Conservation (phyloP, 2,113 vertebrate species). For the Cichladusa arquata region DNA sequence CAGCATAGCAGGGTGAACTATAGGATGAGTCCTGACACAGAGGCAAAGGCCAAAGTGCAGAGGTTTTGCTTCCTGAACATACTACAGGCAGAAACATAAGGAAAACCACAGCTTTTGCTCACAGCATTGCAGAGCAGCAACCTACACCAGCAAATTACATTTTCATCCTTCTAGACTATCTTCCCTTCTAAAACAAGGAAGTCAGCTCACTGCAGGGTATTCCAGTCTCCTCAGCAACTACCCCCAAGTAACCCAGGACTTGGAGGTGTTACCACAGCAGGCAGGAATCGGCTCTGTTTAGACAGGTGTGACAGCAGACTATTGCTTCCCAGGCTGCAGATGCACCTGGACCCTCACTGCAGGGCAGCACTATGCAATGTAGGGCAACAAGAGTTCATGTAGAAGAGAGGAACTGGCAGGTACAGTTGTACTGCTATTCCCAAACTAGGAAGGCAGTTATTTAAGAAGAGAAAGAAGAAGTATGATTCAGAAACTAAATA, state of each 20-base stretch:
- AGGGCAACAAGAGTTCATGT: not conserved
- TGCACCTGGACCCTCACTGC: not conserved
- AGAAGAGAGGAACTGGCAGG: not conserved
- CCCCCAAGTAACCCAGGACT: not conserved
- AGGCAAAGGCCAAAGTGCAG: not conserved
- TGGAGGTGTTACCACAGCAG: not conserved
- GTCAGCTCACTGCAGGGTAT: not conserved
- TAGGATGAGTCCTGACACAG: not conserved
- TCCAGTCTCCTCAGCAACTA: not conserved
- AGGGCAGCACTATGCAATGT: rapidly evolving
- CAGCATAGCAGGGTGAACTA: not conserved
- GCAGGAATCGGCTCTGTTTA: not conserved
- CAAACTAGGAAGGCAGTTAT: not conserved
- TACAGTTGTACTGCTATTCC: not conserved
- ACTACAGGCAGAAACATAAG: not conserved
- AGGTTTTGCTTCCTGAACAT: not conserved
- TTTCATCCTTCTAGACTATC: not conserved
- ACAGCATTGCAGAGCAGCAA: not conserved
- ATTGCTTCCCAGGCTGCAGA: not conserved
- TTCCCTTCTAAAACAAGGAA: not conserved
- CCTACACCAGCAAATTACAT: not conserved
- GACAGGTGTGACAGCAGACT: not conserved
- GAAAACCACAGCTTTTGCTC: not conserved
- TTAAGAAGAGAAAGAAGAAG: constrained; percentile 2
- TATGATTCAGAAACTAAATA: constrained; percentile 17